These are phyloP conservation scores for Fragum whitleyi DNA, from an alignment of 2,888 invertebrate species.

Conservation along the genomic window DNA sequence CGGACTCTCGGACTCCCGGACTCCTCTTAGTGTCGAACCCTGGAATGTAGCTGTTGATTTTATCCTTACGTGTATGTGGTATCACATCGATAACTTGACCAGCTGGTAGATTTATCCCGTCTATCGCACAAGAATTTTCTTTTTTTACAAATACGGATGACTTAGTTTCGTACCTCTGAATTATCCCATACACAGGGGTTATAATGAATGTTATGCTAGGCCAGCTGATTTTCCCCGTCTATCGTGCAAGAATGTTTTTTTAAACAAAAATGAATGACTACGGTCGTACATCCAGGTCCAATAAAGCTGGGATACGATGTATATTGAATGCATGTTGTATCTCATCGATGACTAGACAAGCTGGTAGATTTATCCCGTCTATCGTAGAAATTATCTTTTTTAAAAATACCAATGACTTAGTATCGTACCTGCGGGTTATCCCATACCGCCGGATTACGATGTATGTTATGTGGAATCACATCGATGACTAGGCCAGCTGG, in stretches of 20 bases:
- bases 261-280: no score
- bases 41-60: slow-evolving; percentile 29
- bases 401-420: no score
- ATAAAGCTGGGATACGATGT: no score
- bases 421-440: slow-evolving; percentile 25
- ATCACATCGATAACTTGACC: slow-evolving; percentile 5
- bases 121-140: slow-evolving; percentile 15
- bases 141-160: no score
- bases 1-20: no score
- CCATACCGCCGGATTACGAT: slow-evolving; percentile 32
- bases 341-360: background rate
- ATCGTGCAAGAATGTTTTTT: no score
- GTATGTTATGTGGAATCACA: background rate
- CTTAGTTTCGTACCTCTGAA: no score
- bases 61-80: slow-evolving; percentile 7
- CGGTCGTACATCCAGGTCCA: no score
- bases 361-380: slow-evolving; percentile 11
- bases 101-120: slow-evolving; percentile 9
- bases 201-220: no score
- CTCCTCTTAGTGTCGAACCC: background rate
- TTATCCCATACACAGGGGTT: no score
- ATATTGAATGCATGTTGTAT: no score
- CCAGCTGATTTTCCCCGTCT: no score
- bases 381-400: slow-evolving; percentile 14
- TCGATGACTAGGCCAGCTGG: slow-evolving; percentile 3